These are phyloP conservation scores for Anorthoa munda DNA, from an alignment of 2,888 invertebrate species.

Conservation along the genomic window DNA sequence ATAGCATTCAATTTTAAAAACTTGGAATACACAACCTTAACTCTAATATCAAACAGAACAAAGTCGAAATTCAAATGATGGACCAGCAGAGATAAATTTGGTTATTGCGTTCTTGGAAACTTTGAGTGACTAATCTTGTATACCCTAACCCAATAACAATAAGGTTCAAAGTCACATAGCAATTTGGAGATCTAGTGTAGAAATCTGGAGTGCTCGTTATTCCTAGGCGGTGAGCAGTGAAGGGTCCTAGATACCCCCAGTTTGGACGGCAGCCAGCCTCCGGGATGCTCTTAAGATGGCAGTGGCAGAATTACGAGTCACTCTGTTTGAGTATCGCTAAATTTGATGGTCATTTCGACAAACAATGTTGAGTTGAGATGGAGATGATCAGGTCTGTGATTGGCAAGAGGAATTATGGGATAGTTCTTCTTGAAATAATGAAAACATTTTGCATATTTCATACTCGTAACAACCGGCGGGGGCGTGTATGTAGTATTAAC, in stretches of 20 bases:
- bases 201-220: slow-evolving; percentile 77
- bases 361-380: slow-evolving; percentile 54
- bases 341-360: slow-evolving; percentile 64
- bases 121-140: background rate
- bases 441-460: background rate
- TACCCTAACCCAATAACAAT: background rate
- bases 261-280: slow-evolving; percentile 72
- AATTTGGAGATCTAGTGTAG: slow-evolving; percentile 27
- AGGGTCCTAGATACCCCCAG: slow-evolving; percentile 75
- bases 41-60: slow-evolving; percentile 10
- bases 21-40: slow-evolving; percentile 7
- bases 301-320: slow-evolving; percentile 65
- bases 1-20: slow-evolving; percentile 59
- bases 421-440: background rate
- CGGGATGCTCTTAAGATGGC: slow-evolving; percentile 61
- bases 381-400: slow-evolving; percentile 5
- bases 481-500: no score
- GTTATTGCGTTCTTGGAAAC: slow-evolving; percentile 37
- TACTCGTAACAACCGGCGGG: no score
- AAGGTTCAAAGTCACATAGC: slow-evolving; percentile 19
- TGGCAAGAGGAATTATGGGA: background rate
- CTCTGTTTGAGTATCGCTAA: slow-evolving; percentile 55
- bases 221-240: slow-evolving; percentile 76
- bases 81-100: slow-evolving; percentile 52
- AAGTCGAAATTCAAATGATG: slow-evolving; percentile 33